phyloP scores from a whole-genome alignment of 2,113 vertebrate species.

The Euleptes europaea region DNA sequence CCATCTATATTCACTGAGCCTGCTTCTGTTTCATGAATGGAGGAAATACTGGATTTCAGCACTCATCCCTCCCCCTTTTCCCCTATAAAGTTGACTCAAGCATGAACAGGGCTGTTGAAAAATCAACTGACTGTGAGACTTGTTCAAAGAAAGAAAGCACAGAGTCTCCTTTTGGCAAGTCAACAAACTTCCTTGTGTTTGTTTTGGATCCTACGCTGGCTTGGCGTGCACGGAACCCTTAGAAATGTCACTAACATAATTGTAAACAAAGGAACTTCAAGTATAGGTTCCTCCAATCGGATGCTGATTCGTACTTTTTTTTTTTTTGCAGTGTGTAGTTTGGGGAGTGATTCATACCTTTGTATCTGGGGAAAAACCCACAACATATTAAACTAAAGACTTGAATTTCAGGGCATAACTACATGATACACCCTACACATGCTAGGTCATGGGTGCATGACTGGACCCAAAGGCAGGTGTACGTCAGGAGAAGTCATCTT shows the following conservation, averaged over 20 bases:
- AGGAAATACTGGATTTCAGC: neutral
- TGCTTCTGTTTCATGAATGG: neutral
- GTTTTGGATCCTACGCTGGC: neutral
- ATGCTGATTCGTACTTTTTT: neutral
- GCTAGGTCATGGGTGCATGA: no score
- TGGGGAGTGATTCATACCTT: neutral
- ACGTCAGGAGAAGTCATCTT: no score
- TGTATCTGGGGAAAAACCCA: neutral
- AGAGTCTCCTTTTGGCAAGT: conserved; percentile 38
- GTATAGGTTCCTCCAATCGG: neutral
- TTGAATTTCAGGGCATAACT: neutral
- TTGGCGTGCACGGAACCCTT: neutral
- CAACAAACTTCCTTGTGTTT: conserved; percentile 14
- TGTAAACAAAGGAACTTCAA: conserved; percentile 8
- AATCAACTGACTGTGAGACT: conserved; percentile 39
- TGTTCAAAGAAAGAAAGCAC: conserved; percentile 18
- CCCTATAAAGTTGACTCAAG: neutral
- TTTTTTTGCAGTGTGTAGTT: neutral
- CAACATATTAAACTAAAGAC: neutral
- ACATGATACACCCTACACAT: no score
- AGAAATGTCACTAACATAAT: neutral
- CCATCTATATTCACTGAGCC: neutral
- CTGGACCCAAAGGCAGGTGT: no score
- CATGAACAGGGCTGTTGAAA: conserved; percentile 9
- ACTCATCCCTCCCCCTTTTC: neutral